Evolutionary conservation across 1,140 invertebrate species (phyloP), one percentile per base, ranked within the genome.

Genomic region (Sitobion miscanthi): DNA sequence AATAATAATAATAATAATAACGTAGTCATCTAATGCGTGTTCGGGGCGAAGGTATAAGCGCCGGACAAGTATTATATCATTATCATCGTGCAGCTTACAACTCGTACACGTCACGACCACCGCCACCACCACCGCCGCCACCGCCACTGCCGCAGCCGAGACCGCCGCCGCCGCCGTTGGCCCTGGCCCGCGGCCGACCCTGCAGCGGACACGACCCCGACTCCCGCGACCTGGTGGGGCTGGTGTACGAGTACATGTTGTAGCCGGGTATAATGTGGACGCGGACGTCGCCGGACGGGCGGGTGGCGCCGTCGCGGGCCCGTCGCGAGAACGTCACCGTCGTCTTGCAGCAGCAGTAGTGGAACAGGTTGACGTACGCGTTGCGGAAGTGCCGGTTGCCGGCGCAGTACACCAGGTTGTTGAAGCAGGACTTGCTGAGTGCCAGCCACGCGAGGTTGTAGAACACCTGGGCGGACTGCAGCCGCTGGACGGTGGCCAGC

Each of bases 321-420:
- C 97, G 95, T 20, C 97, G 95, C 0, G 97, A 96, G 93, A 97
- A 96, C 45, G 97, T 96, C 17, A 98, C 96, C 9, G 97, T 97
- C 14, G 96, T 97, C 95, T 98, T 98, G 95, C 97, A 98, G 94
- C 97, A 98, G 94, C 97, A 98, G 94, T 98, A 98, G 94, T 98
- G 96, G 94, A 98, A 98, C 21, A 98, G 95, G 94, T 97, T 97
- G 42, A 97, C 95, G 94, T 97, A 98, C 8, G 97, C 97, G 94
- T 96, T 96, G n/a, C 97, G 95, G 94, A 97, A 98, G 94, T 97
- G 96, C 0, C 96, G 95, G 94, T 97, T 97, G 6, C 96, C 95
- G 0, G 96, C 95, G 93, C 96, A 96, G 94, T 97, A 97, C 2
- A 97, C 94, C 8, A 97, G 95, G 94, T 96, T 97, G 94, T 97